Evolutionary conservation across 2,113 vertebrate species (phyloP).

Genomic region (Rhineura floridana): DNA sequence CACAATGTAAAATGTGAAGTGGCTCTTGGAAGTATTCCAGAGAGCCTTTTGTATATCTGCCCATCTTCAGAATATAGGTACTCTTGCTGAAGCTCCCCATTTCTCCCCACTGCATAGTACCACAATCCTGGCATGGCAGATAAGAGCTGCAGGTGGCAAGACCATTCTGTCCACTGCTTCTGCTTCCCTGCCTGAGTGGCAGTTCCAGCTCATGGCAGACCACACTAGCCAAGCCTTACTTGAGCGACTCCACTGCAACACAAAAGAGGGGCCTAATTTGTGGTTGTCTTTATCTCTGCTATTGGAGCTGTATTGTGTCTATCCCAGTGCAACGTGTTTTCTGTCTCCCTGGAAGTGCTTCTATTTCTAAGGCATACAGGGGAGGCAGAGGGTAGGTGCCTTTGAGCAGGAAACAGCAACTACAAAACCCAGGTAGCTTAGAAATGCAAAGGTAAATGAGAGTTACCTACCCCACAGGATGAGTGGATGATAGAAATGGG

Average conservation of each 20-base stretch:
- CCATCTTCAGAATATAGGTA: not conserved
- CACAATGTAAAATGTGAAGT: not conserved
- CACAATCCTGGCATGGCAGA: not conserved
- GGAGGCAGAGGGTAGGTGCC: not conserved
- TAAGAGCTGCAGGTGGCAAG: not conserved
- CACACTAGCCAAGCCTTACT: not conserved
- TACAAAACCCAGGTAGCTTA: not conserved
- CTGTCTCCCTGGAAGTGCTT: not conserved
- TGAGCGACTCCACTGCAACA: too few relatives aligned
- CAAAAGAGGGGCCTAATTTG: too few relatives aligned
- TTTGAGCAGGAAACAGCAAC: not conserved
- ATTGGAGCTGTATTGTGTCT: not conserved
- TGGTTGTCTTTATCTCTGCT: not conserved
- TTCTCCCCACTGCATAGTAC: not conserved
- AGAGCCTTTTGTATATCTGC: too few relatives aligned
- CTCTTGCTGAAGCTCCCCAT: not conserved
- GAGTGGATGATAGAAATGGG: too few relatives aligned
- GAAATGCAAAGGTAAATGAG: not conserved
- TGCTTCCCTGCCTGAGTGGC: not conserved
- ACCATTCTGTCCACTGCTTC: not conserved
- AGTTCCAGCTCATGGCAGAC: conserved; percentile 51
- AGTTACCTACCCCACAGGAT: too few relatives aligned
- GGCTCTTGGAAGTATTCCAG: not conserved
- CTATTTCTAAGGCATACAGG: not conserved
- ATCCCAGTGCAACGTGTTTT: too few relatives aligned